Evolutionary conservation across 1,140 invertebrate species (phyloP).

Genomic region (Polypedilum vanderplanki): DNA sequence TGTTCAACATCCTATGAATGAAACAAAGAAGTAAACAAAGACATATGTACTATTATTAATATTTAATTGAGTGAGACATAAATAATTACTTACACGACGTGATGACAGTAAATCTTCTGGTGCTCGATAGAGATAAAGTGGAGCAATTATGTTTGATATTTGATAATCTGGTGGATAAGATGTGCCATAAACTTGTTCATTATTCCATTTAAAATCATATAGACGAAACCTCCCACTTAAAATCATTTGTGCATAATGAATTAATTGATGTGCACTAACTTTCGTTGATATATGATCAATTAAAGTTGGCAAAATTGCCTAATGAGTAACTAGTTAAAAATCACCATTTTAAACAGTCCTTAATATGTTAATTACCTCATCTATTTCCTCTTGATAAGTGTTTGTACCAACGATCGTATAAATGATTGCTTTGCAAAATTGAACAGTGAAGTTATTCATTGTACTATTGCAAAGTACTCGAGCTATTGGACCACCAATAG

Average conservation of each 20-base stretch:
- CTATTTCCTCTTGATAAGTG: constrained; percentile 41
- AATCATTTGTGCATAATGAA: constrained; percentile 47
- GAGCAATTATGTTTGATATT: constrained; percentile 53
- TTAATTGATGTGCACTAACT: constrained; percentile 46
- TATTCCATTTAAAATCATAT: constrained; percentile 47
- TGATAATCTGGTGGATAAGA: constrained; percentile 51
- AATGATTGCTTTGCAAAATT: constrained; percentile 51
- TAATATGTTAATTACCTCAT: background rate
- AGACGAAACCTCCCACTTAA: constrained; percentile 38
- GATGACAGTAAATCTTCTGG: constrained; percentile 52
- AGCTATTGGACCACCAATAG: constrained; percentile 45
- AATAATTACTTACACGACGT: constrained; percentile 31
- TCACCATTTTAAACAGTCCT: background rate
- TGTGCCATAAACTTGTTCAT: constrained; percentile 46
- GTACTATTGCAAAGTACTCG: constrained; percentile 47
- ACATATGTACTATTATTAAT: background rate
- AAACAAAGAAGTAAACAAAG: background rate
- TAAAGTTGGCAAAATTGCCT: constrained; percentile 43
- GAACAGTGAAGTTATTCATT: constrained; percentile 41
- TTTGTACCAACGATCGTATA: constrained; percentile 52
- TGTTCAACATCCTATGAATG: constrained; percentile 2
- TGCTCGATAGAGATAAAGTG: constrained; percentile 56
- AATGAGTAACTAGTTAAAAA: constrained; percentile 10
- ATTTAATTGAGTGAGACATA: background rate
- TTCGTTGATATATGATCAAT: constrained; percentile 48